Evolutionary conservation across 2,797 vertebrate genomes (phyloP), one percentile per base, ranked within the genome.

Genomic region (Galagoides demidoff): DNA sequence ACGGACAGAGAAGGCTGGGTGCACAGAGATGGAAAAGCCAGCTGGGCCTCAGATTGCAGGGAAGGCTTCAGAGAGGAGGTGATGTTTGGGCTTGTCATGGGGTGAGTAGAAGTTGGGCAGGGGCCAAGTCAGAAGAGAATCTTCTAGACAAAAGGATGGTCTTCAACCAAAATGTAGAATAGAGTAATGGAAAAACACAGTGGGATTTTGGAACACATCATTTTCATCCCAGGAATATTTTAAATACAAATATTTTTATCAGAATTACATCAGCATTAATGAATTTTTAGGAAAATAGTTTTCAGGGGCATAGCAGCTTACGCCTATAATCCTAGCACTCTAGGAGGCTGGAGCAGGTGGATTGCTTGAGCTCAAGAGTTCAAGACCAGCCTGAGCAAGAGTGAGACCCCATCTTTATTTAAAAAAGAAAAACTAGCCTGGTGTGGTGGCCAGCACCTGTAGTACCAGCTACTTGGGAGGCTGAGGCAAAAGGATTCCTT

Each of bases 41-140:
- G 9, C 63, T 11, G 37, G 1, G 17, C 0, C 7, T 13, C 1
- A 0, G 14, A 4, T 17, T 29, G 4, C 34, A 5, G 52, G 17
- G 23, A 57, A 9, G 17, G 16, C n/a, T 52, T 64, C 81, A 4
- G 5, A 2, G 2, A 73, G 39, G 10, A n/a, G 43, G 49, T 34
- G 27, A 59, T 22, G 5, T 8, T 1, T 16, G 49, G 68, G 52
- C 68, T 82, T 37, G 12, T 64, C 7, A 13, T 10, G 1, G 19
- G 2, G 43, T 34, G 7, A 66, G 63, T 14, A 59, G 43, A 6
- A 29, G 52, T 14, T 52, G 12, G 12, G 7, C 31, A 22, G 27
- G 31, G 10, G 45, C 20, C 52, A 45, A 0, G 49, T 43, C 87
- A 34, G 63, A 82, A 59, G 34, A 31, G 34, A 23, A 3, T 74